A percentile compares a stretch with the other conserved stretches of the same genome.
Conservation (phyloP, 2,888 invertebrate species). For the Spisula solida region DNA sequence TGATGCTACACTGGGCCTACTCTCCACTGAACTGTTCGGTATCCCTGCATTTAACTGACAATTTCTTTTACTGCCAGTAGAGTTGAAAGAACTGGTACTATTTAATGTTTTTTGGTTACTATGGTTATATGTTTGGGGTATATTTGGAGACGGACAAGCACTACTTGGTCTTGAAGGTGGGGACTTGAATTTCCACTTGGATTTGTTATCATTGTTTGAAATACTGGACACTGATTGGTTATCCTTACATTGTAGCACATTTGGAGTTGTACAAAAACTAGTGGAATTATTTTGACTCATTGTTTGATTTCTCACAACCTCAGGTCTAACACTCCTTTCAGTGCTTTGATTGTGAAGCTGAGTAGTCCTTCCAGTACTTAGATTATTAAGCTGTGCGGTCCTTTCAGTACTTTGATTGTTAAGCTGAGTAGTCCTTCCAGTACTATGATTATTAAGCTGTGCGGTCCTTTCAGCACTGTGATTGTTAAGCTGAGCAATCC, state of each 20-base stretch:
- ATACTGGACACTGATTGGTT: background rate
- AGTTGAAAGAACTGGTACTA: background rate
- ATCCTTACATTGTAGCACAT: background rate
- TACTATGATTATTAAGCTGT: too few relatives aligned
- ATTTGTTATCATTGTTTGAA: background rate
- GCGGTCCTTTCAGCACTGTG: too few relatives aligned
- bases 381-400: too few relatives aligned
- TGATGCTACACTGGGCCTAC: background rate
- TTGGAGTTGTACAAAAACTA: background rate
- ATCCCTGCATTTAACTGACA: background rate
- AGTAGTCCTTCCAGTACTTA: too few relatives aligned
- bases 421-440: too few relatives aligned
- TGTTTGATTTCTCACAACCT: too few relatives aligned
- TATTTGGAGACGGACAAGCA: conserved; percentile 13
- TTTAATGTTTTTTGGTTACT: background rate
- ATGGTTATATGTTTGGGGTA: background rate
- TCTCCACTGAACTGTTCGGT: background rate
- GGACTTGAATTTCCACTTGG: conserved; percentile 51
- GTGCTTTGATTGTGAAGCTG: too few relatives aligned
- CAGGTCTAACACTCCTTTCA: too few relatives aligned
- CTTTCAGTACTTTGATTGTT: too few relatives aligned
- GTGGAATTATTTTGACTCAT: background rate
- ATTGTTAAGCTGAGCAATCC: too few relatives aligned
- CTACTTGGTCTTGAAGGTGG: conserved; percentile 31
- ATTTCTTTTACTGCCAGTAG: background rate